Evolutionary conservation across 2,797 vertebrate species (phyloP), one percentile per base, ranked within the genome.

Genomic region (Phylloscopus collybita): DNA sequence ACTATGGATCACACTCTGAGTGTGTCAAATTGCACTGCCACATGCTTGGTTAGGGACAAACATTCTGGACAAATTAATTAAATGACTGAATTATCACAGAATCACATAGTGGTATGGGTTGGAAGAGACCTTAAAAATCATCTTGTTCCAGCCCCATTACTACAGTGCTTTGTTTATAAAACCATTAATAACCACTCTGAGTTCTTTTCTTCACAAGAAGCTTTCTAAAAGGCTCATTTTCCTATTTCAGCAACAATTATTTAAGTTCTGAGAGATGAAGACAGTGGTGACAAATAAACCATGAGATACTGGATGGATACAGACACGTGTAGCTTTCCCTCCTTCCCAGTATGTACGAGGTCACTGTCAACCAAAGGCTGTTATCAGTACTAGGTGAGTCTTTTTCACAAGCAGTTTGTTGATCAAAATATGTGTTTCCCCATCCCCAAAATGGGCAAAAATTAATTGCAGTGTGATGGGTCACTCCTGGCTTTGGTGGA

Each of bases 241-340:
- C 44, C 16, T 90, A 59, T 88, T 88, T 91, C 82, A 84, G 80
- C 82, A 79, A 86, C 36, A 69, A 44, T 25, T 34, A 49, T 71
- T 18, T 44, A 13, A 81, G 8, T 76, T 87, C 49, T 80, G 56
- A 70, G 44, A 83, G 73, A 75, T 79, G 13, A 72, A 57, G 54
- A 53, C 47, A 56, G 54, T 50, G 60, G 40, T 57, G 47, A 88
- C 76, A 71, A 91, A 86, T 30, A 92, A 92, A 89, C 71, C 3
- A 1, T 6, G 71, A 67, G 71, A 65, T 49, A 38, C 32, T 60
- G 71, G 64, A 79, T 70, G 71, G 21, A 40, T 11, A 49, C 60
- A 69, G n/a, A 47, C 30, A 73, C 2, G 0, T 3, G 27, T 1
- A 78, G 69, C 51, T 57, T 85, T 62, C 38, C 23, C 30, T 91